Conservation (phyloP, 2,797 vertebrate genomes). For the Sebastes trivittatus region DNA sequence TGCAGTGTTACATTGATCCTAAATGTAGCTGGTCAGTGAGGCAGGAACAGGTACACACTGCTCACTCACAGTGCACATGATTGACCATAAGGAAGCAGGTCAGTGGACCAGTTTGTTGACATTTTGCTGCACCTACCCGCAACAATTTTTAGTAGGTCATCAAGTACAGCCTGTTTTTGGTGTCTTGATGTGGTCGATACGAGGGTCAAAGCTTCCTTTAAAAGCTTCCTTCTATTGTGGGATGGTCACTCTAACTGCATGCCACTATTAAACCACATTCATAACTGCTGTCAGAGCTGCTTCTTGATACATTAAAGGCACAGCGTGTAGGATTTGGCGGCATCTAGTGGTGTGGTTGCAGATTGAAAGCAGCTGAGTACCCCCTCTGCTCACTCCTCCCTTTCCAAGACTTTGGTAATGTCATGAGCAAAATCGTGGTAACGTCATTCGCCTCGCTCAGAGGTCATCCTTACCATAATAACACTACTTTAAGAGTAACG, state of each 20-base stretch:
- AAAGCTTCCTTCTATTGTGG: neutral
- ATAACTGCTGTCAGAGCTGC: neutral
- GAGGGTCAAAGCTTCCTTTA: neutral
- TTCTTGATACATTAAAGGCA: too few species aligned
- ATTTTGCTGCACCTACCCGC: neutral
- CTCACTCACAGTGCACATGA: constrained; percentile 5
- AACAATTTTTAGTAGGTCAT: neutral
- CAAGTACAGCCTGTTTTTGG: neutral
- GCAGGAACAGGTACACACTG: neutral
- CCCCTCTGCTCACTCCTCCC: accelerated
- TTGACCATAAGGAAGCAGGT: constrained; percentile 22
- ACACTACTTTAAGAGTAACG: too few species aligned
- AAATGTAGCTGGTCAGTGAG: neutral
- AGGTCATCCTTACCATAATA: too few species aligned
- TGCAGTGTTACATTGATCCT: neutral
- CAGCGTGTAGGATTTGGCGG: too few species aligned
- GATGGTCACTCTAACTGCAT: neutral
- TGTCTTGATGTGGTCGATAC: neutral
- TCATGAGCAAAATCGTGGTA: too few species aligned
- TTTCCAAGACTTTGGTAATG: too few species aligned
- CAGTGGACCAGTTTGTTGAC: constrained; percentile 24
- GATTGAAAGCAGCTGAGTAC: too few species aligned
- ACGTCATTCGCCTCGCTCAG: too few species aligned
- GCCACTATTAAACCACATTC: neutral
- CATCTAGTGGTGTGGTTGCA: too few species aligned